Percentiles rank a stretch among this genome's conserved stretches.
Conservation (phyloP, 2,113 vertebrate genomes). For the Ammospiza nelsoni region DNA sequence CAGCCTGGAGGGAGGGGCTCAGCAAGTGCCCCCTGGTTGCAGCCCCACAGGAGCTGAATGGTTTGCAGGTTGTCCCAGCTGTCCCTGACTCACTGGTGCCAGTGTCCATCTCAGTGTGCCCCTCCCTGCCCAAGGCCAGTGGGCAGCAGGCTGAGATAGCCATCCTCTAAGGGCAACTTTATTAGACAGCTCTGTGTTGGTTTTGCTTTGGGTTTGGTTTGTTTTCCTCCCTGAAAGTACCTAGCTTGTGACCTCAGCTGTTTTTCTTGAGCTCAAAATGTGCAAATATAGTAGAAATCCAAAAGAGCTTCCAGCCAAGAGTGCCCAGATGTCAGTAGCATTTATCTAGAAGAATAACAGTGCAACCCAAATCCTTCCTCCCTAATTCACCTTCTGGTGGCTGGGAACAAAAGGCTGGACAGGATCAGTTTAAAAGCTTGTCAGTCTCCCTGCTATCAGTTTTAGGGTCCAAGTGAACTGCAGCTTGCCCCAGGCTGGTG, state of each 20-base stretch:
- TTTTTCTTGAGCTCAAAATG: slow-evolving; percentile 13
- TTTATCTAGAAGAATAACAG: not conserved
- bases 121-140: fast-evolving
- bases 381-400: not conserved
- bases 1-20: fast-evolving
- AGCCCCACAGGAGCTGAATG: fast-evolving
- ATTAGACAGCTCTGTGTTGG: not conserved
- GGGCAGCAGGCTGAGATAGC: fast-evolving
- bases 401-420: not conserved
- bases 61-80: not conserved
- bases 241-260: not conserved
- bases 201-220: not conserved
- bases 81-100: fast-evolving
- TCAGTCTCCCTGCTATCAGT: not conserved
- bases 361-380: not conserved
- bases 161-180: not conserved
- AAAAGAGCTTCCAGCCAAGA: not conserved
- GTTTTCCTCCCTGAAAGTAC: not conserved
- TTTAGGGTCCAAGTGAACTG: not conserved
- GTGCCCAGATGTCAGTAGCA: not conserved
- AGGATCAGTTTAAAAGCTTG: not conserved
- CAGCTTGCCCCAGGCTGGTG: not conserved
- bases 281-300: not conserved
- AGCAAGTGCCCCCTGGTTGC: not conserved
- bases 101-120: fast-evolving